Conservation (phyloP, 2,797 vertebrate species). For the Anas flavirostris region DNA sequence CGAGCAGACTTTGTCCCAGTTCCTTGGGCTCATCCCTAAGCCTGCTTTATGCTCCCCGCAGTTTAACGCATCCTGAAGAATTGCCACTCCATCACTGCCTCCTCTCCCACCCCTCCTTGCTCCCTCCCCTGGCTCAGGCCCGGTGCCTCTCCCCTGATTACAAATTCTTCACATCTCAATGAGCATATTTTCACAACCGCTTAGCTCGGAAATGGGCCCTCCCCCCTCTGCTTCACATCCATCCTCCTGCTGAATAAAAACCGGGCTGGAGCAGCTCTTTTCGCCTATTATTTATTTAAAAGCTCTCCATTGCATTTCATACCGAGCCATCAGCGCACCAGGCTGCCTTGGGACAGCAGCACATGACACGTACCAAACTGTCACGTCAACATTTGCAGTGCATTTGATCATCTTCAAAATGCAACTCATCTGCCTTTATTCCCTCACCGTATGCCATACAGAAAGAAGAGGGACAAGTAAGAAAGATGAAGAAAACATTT, state of each 20-base stretch:
- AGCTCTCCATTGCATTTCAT: not conserved
- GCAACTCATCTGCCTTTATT: not conserved
- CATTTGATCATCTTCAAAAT: not conserved
- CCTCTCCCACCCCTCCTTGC: not conserved
- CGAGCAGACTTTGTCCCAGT: constrained; percentile 60
- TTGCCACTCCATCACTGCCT: not conserved
- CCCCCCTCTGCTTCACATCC: not conserved
- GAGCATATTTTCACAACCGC: not conserved
- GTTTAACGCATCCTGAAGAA: constrained; percentile 66
- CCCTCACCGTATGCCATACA: not conserved
- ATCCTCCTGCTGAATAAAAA: constrained; percentile 3
- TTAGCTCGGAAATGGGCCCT: not conserved
- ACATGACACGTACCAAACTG: not conserved
- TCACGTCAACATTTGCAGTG: not conserved
- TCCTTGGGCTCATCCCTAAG: constrained; percentile 67
- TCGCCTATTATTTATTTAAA: not conserved
- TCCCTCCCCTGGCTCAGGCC: not conserved
- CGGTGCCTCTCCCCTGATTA: not conserved
- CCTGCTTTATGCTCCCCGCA: constrained; percentile 57
- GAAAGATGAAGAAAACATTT: not conserved
- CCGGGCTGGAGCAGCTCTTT: not conserved
- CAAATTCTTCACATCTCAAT: constrained; percentile 41
- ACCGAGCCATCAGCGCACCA: not conserved
- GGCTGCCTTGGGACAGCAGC: not conserved
- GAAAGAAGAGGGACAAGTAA: not conserved